phyloP scores from a whole-genome alignment of 2,797 vertebrate species.

The Tapera naevia region DNA sequence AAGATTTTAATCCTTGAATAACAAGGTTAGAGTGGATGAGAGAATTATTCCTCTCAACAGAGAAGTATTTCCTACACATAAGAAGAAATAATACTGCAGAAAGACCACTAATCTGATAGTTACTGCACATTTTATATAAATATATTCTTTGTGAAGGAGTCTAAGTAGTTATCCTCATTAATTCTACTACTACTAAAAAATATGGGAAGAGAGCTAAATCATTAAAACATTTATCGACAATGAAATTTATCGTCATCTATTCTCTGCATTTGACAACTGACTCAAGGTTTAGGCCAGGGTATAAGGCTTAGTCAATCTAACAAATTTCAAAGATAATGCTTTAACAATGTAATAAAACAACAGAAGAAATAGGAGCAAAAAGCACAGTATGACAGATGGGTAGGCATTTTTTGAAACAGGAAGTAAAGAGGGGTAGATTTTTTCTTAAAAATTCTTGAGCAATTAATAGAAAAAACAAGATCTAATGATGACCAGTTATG shows the following conservation, averaged over 20 bases:
- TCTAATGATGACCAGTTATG: not conserved
- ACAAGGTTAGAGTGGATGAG: not conserved
- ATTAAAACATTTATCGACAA: not conserved
- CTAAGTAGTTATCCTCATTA: not conserved
- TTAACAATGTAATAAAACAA: not conserved
- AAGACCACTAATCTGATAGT: not conserved
- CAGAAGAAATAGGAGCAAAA: not conserved
- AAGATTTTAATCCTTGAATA: not conserved
- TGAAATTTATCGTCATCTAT: not conserved
- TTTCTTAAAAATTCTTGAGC: not conserved
- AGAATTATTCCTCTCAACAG: not conserved
- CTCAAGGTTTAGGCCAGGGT: not conserved
- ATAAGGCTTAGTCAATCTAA: not conserved
- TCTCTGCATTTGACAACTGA: not conserved
- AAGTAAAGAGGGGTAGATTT: not conserved
- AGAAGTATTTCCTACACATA: not conserved
- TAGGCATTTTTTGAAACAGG: not conserved
- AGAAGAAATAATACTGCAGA: not conserved
- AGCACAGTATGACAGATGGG: not conserved
- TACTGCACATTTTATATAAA: not conserved
- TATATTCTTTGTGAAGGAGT: not conserved
- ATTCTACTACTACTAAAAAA: not conserved
- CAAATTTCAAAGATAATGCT: not conserved
- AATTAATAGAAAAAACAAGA: not conserved
- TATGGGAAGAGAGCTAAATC: not conserved